phyloP scores from a whole-genome alignment of 2,888 invertebrate species.

The Dynastes hyllus region DNA sequence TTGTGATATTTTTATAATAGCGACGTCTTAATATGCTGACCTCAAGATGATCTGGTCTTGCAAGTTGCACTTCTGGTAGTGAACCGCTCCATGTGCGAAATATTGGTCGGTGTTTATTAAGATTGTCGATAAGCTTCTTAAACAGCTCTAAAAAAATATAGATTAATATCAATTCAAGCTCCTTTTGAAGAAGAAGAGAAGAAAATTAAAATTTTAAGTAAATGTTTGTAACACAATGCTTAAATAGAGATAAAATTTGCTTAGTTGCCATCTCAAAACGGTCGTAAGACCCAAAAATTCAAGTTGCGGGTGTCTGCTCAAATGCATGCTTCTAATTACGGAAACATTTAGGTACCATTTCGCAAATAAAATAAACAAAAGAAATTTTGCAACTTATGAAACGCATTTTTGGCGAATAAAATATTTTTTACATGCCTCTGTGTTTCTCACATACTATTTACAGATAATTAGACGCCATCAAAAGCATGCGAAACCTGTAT shows the following conservation, averaged over 20 bases:
- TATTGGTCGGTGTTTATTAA: slow-evolving; percentile 51
- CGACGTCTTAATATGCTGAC: slow-evolving; percentile 51
- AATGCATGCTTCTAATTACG: no score
- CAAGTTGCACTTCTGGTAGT: slow-evolving; percentile 58
- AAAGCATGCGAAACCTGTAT: no score
- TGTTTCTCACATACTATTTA: no score
- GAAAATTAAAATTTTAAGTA: neutral
- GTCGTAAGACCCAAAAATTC: neutral
- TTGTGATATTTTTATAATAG: neutral
- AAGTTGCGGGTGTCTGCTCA: no score
- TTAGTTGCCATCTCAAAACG: neutral
- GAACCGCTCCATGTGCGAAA: slow-evolving; percentile 60
- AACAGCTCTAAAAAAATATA: slow-evolving; percentile 20
- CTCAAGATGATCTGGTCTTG: slow-evolving; percentile 60
- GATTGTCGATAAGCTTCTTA: neutral
- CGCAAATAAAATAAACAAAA: no score
- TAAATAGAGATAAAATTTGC: neutral
- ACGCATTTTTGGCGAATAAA: no score
- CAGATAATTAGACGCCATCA: no score
- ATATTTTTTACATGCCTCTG: no score
- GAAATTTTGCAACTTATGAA: no score
- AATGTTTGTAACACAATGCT: neutral
- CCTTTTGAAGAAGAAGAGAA: neutral
- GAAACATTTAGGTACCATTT: no score
- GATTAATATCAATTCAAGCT: neutral